Evolutionary conservation across 2,797 vertebrate genomes (phyloP), one percentile per base, ranked within the genome.

Genomic region (Gymnoscopelus microlampas): DNA sequence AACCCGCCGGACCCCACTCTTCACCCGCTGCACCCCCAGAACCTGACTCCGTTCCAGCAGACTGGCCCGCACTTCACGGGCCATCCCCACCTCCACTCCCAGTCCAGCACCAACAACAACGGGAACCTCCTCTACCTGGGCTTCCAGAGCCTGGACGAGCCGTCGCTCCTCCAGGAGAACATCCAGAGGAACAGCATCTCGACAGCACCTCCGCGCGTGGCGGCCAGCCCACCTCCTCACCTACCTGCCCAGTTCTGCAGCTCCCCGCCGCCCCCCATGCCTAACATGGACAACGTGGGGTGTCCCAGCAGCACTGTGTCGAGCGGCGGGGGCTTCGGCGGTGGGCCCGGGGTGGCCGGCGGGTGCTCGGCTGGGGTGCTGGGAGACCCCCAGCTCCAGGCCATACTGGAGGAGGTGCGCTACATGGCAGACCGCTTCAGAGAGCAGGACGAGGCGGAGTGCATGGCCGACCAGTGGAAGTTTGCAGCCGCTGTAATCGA

Each of bases 401-500:
- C 88, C 2, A 94, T 96, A 73, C 79, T 95, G 73, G 94, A 95
- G 77, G 95, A 96, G 74, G 89, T 96, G 64, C 93, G 91, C 1
- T 96, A 91, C 73, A 89, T 95, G 82, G 94, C 94, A 0, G 92
- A 94, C 63, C 90, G 93, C 4, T 94, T 95, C 83, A 88, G 93
- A 0, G 92, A 93, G 73, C 94, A 93, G 85, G 94, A 96, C 1
- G 91, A 93, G 75, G 70, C 73, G 0, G 93, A 93, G 15, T 83
- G 85, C 65, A 47, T 88, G 76, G 82, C 88, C 0, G 91, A 92
- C 74, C 94, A 96, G 89, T 96, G 95, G 95, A 95, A 95, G 77
- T 96, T 96, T 53, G 95, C 93, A 0, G 95, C 91, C 0, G 94
- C 95, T 0, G 94, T 95, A 1, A 93, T 96, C 0, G 95, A 96